A percentile compares a stretch with the other conserved stretches of the same genome.
phyloP scores from a whole-genome alignment of 2,797 vertebrate species.

The Chloroceryle inda region DNA sequence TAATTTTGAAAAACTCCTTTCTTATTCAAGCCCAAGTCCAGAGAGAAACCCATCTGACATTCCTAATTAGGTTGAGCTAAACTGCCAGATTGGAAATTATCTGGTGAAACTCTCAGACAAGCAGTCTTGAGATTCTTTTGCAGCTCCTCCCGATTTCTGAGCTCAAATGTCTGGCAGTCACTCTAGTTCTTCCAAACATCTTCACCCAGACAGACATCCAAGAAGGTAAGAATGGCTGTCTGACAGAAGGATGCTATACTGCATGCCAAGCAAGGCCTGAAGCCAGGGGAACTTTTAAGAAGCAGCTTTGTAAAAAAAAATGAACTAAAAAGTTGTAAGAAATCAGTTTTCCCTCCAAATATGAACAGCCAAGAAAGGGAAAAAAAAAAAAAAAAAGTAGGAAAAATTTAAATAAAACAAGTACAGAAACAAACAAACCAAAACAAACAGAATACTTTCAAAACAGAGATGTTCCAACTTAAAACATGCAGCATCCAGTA shows the following conservation, averaged over 20 bases:
- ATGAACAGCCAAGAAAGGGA: background rate
- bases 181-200: slow-evolving; percentile 32
- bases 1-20: background rate
- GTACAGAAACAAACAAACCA: background rate
- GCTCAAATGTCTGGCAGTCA: slow-evolving; percentile 1
- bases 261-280: slow-evolving; percentile 49
- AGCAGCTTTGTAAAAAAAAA: slow-evolving; percentile 9
- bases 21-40: background rate
- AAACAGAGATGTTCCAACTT: background rate
- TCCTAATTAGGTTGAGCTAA: background rate
- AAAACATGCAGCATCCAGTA: background rate
- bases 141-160: slow-evolving; percentile 25
- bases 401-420: background rate
- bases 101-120: slow-evolving; percentile 7
- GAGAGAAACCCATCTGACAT: background rate
- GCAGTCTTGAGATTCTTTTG: background rate
- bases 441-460: background rate
- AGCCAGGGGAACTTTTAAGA: slow-evolving; percentile 19
- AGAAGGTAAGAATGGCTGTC: slow-evolving; percentile 42
- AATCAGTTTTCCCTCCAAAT: background rate
- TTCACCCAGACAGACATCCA: slow-evolving; percentile 32
- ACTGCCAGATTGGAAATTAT: background rate
- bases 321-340: background rate
- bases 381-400: background rate
- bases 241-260: slow-evolving; percentile 48